Evolutionary conservation across 2,113 vertebrate species (phyloP), one percentile per base, ranked within the genome.

Genomic region (Oreocharis arfaki): DNA sequence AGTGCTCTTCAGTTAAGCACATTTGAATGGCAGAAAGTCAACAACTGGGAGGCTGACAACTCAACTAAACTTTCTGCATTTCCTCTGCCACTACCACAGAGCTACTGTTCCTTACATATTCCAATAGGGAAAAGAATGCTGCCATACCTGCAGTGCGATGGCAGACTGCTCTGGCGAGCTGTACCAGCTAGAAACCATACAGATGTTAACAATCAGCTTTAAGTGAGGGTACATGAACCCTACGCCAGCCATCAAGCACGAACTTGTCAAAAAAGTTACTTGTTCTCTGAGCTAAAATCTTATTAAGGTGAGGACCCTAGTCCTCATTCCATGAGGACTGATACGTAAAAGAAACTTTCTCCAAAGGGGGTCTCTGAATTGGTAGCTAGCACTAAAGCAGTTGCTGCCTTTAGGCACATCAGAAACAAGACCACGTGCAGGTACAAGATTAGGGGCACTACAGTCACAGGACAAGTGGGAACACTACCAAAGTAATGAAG

Each of bases 61-160:
- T 33, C 1, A 8, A 24, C 32, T 19, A 56, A 67, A 52, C 44
- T 21, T 64, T n/a, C 13, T 18, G 39, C 16, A 21, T 16, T 1
- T 1, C 33, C 42, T 52, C 41, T 42, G 33, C 56, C 27, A 7
- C 4, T 17, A 42, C 17, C 7, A 24, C 46, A 76, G 30, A 2
- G 1, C 30, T 35, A 24, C 44, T 19, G 3, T 2, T 67, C 13
- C 53, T 71, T 7, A n/a, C 22, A 5, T 1, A 1, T 7, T 12
- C 7, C n/a, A 50, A 13, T 33, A 46, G 27, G 30, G 26, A 89
- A 39, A 27, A 73, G 42, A 76, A 50, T 0, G 4, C 22, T 39
- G 49, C 30, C 35, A 44, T 0, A 65, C 60, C 26, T 60, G 67
- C 33, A 33, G 6, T 2, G 13, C 10, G 16, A 46, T 16, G 17